Conservation (phyloP, 23 tunicate genomes). For the Oikopleura dioica region DNA sequence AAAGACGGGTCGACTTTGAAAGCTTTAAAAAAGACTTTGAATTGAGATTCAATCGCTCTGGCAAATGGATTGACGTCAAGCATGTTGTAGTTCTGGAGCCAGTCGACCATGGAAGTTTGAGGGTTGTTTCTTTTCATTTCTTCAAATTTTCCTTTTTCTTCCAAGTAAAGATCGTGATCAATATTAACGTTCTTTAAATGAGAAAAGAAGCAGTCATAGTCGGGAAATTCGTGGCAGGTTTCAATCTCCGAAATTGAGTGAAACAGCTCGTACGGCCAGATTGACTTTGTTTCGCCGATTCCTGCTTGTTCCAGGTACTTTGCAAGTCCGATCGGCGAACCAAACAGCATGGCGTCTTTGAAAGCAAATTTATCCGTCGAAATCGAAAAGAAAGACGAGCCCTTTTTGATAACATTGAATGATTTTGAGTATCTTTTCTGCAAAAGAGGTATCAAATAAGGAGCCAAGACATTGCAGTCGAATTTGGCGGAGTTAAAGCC, state of each 20-base stretch:
- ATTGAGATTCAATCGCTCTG: neutral
- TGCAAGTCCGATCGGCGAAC: neutral
- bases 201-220: neutral
- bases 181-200: neutral
- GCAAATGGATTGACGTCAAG: neutral
- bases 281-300: neutral
- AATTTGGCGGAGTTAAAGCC: neutral
- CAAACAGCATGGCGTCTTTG: neutral
- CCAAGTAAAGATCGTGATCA: neutral
- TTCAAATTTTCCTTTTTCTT: neutral
- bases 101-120: too few relatives aligned
- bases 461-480: neutral
- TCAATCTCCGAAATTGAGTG: neutral
- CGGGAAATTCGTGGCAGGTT: neutral
- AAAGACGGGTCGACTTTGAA: neutral
- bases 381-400: neutral
- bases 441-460: neutral
- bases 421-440: too few relatives aligned
- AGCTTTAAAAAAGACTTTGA: neutral
- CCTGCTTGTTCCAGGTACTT: neutral
- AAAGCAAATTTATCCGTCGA: neutral
- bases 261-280: neutral
- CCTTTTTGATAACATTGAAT: too few relatives aligned
- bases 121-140: neutral
- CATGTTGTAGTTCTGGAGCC: neutral